These are phyloP conservation scores for Platysteira castanea DNA, from an alignment of 2,113 vertebrate species.

Conservation along the genomic window DNA sequence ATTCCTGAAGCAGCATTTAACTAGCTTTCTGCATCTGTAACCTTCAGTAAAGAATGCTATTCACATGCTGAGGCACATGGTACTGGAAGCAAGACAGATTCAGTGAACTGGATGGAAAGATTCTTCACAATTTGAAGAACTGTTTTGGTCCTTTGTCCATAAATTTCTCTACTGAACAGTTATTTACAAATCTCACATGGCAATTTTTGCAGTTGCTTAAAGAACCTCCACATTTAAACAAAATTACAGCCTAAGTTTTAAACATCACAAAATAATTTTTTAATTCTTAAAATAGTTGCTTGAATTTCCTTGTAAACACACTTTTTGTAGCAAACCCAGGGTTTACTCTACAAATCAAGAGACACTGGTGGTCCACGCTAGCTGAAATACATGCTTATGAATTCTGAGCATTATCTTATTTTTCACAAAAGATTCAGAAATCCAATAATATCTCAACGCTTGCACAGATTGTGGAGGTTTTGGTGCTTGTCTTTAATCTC, in stretches of 20 bases:
- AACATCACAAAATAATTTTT: background rate
- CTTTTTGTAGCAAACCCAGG: background rate
- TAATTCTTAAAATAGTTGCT: background rate
- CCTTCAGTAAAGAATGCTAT: background rate
- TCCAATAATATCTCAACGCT: background rate
- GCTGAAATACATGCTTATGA: background rate
- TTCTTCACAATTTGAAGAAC: background rate
- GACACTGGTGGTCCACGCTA: background rate
- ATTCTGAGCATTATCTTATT: background rate
- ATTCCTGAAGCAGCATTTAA: slow-evolving; percentile 43
- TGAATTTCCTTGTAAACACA: background rate
- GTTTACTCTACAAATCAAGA: background rate
- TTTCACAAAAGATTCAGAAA: background rate
- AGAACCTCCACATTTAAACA: background rate
- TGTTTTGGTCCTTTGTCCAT: background rate
- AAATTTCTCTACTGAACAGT: background rate
- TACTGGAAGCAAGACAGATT: background rate
- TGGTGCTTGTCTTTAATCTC: background rate
- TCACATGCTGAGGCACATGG: background rate
- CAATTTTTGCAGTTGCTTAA: background rate
- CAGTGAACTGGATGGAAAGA: background rate
- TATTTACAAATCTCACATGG: background rate
- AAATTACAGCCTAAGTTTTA: background rate
- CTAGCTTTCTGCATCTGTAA: slow-evolving; percentile 37
- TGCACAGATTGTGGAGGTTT: background rate